Percentiles rank a stretch among this genome's conserved stretches.
These are phyloP conservation scores for Hylyphantes graminicola DNA, from an alignment of 1,140 invertebrate species.

Conservation along the genomic window DNA sequence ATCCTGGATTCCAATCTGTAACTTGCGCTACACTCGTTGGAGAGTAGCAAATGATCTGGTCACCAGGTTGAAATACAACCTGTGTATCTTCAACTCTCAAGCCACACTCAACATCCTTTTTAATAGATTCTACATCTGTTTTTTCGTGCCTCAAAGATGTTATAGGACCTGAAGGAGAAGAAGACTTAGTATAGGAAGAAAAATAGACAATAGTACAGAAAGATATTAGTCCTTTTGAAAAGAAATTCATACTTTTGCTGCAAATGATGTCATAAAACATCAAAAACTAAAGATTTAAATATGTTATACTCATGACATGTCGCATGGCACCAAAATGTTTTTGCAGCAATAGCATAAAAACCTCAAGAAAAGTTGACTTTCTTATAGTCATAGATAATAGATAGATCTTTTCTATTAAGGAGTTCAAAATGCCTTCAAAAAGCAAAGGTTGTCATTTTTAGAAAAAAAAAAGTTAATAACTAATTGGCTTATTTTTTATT, in stretches of 20 bases:
- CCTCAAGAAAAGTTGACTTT: no score
- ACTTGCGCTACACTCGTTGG: constrained; percentile 74
- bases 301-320: no score
- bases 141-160: constrained; percentile 89
- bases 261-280: neutral
- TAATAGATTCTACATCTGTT: constrained; percentile 85
- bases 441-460: no score
- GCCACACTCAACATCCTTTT: constrained; percentile 88
- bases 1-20: constrained; percentile 78
- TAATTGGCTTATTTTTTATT: no score
- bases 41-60: constrained; percentile 82
- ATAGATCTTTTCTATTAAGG: no score
- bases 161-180: constrained; percentile 74
- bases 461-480: no score
- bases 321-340: no score
- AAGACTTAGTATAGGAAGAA: constrained; percentile 41
- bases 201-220: neutral
- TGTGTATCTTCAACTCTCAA: constrained; percentile 77
- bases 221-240: constrained; percentile 4
- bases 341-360: no score
- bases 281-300: neutral
- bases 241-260: constrained; percentile 2
- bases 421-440: no score
- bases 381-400: no score
- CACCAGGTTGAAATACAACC: constrained; percentile 79